A percentile compares a stretch with the other conserved stretches of the same genome.
phyloP scores from a whole-genome alignment of 1,140 invertebrate genomes.

The Cataglyphis hispanica region DNA sequence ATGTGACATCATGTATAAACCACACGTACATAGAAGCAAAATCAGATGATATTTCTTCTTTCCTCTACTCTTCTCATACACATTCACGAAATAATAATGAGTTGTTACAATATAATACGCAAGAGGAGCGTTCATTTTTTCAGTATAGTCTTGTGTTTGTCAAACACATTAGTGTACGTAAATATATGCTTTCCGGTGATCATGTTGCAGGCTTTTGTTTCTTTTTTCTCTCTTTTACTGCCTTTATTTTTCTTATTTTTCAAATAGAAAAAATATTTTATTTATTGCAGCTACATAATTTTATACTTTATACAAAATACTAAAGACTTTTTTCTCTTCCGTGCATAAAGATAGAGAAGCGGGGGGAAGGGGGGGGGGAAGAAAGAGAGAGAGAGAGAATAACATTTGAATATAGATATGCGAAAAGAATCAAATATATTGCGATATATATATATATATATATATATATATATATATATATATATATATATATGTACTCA shows the following conservation, averaged over 20 bases:
- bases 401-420: no score
- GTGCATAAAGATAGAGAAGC: no score
- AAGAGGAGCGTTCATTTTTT: conserved; percentile 1
- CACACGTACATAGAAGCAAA: background rate
- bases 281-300: background rate
- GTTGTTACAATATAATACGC: background rate
- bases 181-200: conserved; percentile 35
- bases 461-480: no score
- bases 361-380: no score
- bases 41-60: background rate
- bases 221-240: background rate
- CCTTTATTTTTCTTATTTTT: background rate
- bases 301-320: conserved; percentile 11
- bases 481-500: no score
- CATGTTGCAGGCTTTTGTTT: background rate
- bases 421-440: background rate
- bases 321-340: background rate
- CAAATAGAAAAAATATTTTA: background rate
- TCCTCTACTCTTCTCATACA: background rate
- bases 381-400: no score
- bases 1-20: background rate
- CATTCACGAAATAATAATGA: conserved; percentile 1
- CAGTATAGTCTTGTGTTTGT: conserved; percentile 31
- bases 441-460: no score
- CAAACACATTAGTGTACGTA: conserved; percentile 67